These are phyloP conservation scores for Callospermophilus lateralis DNA, from an alignment of 2,113 vertebrate genomes.

Conservation along the genomic window DNA sequence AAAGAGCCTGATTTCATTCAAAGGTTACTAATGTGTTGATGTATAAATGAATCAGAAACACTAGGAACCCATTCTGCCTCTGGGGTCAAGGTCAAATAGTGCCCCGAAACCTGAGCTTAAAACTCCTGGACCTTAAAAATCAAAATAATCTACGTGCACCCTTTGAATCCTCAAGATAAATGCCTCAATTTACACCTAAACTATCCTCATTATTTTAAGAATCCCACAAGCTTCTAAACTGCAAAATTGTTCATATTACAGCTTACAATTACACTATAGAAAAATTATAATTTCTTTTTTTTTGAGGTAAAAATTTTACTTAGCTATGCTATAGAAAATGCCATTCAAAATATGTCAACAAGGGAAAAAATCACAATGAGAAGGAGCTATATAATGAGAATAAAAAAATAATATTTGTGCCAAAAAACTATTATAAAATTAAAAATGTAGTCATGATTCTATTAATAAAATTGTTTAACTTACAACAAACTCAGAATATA, in stretches of 20 bases:
- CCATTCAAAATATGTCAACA: conserved; percentile 7
- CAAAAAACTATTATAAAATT: background rate
- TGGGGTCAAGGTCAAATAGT: background rate
- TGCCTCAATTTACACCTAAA: background rate
- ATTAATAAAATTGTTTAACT: background rate
- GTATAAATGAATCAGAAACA: background rate
- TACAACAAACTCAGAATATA: background rate
- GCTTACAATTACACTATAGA: background rate
- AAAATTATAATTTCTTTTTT: conserved; percentile 9
- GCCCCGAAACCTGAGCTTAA: background rate
- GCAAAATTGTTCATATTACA: background rate
- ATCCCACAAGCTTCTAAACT: background rate
- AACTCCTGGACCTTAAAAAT: background rate
- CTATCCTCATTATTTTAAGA: background rate
- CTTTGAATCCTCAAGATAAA: background rate
- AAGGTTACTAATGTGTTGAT: background rate
- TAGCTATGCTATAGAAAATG: background rate
- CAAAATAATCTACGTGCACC: background rate
- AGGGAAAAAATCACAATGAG: background rate
- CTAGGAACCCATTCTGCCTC: accelerated
- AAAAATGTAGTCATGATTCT: background rate
- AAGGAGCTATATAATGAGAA: background rate
- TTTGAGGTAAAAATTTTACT: background rate
- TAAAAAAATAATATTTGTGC: conserved; percentile 25
- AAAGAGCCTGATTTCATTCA: background rate